Evolutionary conservation across 2,888 invertebrate species (phyloP).

Genomic region (Polymixis flavicincta): DNA sequence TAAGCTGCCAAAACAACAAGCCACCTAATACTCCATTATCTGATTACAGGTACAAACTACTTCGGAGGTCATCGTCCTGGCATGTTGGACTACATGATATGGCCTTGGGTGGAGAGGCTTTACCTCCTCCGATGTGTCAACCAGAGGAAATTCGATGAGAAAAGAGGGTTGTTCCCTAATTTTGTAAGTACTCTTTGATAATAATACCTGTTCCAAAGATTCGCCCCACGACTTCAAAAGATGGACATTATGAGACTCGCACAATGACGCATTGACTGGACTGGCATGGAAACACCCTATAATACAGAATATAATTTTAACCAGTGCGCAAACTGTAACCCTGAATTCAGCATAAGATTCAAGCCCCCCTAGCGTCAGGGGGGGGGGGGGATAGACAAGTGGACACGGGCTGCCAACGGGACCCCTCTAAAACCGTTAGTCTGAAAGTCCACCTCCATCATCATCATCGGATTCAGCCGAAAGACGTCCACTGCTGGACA

Average conservation of each 20-base stretch:
- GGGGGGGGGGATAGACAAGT: too few species aligned
- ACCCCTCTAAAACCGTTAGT: too few species aligned
- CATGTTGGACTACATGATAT: constrained; percentile 96
- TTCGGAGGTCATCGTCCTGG: constrained; percentile 88
- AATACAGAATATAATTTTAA: background rate
- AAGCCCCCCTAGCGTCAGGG: too few species aligned
- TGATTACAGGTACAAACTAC: constrained; percentile 80
- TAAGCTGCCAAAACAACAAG: background rate
- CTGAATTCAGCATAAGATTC: too few species aligned
- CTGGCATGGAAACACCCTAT: background rate
- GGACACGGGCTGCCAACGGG: too few species aligned
- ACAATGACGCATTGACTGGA: background rate
- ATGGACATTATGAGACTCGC: background rate
- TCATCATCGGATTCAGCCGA: too few species aligned
- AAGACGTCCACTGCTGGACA: too few species aligned
- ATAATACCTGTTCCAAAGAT: background rate
- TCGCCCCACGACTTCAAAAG: background rate
- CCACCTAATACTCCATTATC: background rate
- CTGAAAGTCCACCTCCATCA: too few species aligned
- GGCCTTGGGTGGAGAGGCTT: constrained; percentile 95
- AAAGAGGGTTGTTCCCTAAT: constrained; percentile 81
- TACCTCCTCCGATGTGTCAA: constrained; percentile 86
- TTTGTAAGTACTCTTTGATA: constrained; percentile 78
- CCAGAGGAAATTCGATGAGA: constrained; percentile 82
- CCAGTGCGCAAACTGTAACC: too few species aligned